A percentile compares a stretch with the other conserved stretches of the same genome.
phyloP scores from a whole-genome alignment of 2,888 invertebrate species.

The Drosophila yooni region DNA sequence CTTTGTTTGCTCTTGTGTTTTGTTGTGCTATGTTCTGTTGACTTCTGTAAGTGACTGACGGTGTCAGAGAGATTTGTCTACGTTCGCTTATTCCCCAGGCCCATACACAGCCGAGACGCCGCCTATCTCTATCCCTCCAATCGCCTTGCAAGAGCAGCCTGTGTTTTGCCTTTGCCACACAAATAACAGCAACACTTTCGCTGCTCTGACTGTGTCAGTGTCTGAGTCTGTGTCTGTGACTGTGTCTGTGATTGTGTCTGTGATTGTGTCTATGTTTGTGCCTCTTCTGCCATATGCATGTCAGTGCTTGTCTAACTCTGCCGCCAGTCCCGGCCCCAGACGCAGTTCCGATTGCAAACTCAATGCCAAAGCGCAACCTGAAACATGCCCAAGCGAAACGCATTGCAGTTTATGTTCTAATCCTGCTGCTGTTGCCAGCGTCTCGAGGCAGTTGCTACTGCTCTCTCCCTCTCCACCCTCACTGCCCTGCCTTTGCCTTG shows the following conservation, averaged over 20 bases:
- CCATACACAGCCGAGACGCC: conserved; percentile 7
- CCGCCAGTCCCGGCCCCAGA: conserved; percentile 16
- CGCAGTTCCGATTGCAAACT: conserved; percentile 37
- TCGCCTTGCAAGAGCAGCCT: conserved; percentile 20
- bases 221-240: conserved; percentile 10
- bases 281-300: conserved; percentile 43
- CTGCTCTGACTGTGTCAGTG: conserved; percentile 14
- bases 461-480: neutral
- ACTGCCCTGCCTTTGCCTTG: neutral
- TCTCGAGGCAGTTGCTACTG: conserved; percentile 51
- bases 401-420: conserved; percentile 73
- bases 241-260: conserved; percentile 9
- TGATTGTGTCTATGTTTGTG: conserved; percentile 9
- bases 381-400: conserved; percentile 61
- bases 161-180: conserved; percentile 60
- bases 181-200: conserved; percentile 63
- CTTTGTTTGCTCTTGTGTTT: conserved; percentile 50
- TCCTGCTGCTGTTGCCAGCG: conserved; percentile 59
- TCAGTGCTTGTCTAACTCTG: conserved; percentile 53
- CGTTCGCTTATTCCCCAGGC: conserved; percentile 22
- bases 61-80: conserved; percentile 54
- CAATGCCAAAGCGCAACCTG: conserved; percentile 49
- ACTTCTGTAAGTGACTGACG: conserved; percentile 64
- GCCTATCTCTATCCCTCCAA: neutral
- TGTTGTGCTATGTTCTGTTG: conserved; percentile 41